These are phyloP conservation scores for Pogonus chalceus DNA, from an alignment of 1,140 invertebrate species.

Conservation along the genomic window DNA sequence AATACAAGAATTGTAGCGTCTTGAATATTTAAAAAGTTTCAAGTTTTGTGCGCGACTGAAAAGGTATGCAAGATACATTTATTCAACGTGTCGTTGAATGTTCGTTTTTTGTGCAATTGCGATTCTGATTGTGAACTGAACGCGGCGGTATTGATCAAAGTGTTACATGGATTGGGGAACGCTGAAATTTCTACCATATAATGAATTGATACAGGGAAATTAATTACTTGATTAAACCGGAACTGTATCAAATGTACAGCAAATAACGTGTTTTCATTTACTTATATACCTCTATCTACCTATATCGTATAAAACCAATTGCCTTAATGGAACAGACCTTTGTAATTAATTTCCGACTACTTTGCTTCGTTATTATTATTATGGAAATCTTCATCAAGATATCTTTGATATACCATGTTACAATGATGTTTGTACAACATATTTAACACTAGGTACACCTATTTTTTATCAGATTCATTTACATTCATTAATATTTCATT, in stretches of 20 bases:
- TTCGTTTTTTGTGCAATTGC: too few relatives aligned
- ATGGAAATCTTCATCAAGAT: too few relatives aligned
- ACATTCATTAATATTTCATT: too few relatives aligned
- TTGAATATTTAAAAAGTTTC: background rate
- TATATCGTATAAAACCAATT: background rate
- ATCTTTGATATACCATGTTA: too few relatives aligned
- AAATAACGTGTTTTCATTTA: background rate
- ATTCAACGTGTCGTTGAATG: too few relatives aligned
- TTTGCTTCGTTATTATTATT: too few relatives aligned
- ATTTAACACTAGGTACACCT: too few relatives aligned
- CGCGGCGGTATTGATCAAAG: background rate
- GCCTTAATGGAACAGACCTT: background rate
- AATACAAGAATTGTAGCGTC: slow-evolving; percentile 2
- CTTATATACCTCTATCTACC: too few relatives aligned
- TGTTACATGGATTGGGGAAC: background rate
- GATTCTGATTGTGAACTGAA: background rate
- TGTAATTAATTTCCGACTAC: background rate
- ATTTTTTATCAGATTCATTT: too few relatives aligned
- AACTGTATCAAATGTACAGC: background rate
- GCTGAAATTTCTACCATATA: too few relatives aligned
- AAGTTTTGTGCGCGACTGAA: background rate
- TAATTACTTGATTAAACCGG: slow-evolving; percentile 3
- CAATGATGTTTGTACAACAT: too few relatives aligned
- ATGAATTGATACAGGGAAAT: background rate
- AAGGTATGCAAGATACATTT: too few relatives aligned